phyloP scores from a whole-genome alignment of 2,113 vertebrate genomes.

The Arizona elegans region DNA sequence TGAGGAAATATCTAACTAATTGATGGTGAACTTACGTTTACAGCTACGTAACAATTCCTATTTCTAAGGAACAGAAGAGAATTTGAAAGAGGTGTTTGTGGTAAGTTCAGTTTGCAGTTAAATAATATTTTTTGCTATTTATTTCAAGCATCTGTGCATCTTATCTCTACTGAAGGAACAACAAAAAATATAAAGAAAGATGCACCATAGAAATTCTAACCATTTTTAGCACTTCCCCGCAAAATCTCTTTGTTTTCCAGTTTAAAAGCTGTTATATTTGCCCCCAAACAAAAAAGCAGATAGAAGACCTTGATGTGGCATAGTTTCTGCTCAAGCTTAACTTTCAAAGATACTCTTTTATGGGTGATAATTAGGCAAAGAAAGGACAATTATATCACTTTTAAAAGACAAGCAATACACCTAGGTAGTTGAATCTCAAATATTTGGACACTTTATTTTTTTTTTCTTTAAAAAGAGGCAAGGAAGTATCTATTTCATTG shows the following conservation, averaged over 20 bases:
- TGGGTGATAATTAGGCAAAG: background rate
- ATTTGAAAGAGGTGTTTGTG: background rate
- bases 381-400: background rate
- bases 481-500: background rate
- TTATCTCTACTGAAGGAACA: background rate
- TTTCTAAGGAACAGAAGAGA: background rate
- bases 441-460: background rate
- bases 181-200: background rate
- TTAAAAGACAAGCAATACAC: background rate
- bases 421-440: background rate
- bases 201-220: background rate
- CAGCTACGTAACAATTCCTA: background rate
- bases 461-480: background rate
- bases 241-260: background rate
- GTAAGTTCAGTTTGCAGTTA: background rate
- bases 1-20: background rate
- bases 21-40: background rate
- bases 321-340: background rate
- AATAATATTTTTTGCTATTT: background rate
- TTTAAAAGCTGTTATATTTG: background rate
- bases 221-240: background rate
- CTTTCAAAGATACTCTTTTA: background rate
- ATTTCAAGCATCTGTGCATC: background rate
- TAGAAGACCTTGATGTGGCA: background rate
- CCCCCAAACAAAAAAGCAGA: background rate